Evolutionary conservation across 1,140 invertebrate species (phyloP), one percentile per base, ranked within the genome.

Genomic region (Centruroides vittatus): DNA sequence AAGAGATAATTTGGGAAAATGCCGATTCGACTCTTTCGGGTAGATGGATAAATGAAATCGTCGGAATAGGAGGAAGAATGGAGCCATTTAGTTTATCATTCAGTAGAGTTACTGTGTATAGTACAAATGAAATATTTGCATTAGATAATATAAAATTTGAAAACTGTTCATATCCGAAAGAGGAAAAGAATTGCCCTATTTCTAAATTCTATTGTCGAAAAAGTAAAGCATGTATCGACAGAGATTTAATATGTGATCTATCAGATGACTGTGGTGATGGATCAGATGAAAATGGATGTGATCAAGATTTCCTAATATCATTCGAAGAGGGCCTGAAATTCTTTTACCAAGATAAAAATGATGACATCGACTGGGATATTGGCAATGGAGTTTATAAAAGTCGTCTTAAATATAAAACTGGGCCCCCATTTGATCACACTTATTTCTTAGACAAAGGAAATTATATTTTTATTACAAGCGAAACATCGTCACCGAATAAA

Each of bases 241-340:
- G 36, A 7, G 51, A 48, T 10, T n/a, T 57, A 10, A 4, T 67
- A 7, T 76, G 75, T 67, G 73, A 76, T 64, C 67, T 72, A 36
- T 68, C 61, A 9, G 70, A 74, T 61, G 73, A 77, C 58, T 77
- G 75, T 65, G 70, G 71, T 4, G 73, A 76, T 65, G 65, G 64
- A 35, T 67, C 67, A 57, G 75, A 77, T 68, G 75, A 77, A 62
- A 47, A 61, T 4, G 60, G 59, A 10, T 70, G 68, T 61, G 69
- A 61, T 5, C 35, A 61, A 13, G 41, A 35, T 35, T 46, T 55
- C 5, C 56, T 7, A 48, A 35, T 50, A 3, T 48, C 62, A 34
- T 65, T 65, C 36, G 64, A 65, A 62, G 58, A 55, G n/a, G 61
- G 58, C 0, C 35, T 54, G 5, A 58, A 55, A 5, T 8, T 61